These are phyloP conservation scores for Carapus acus DNA, from an alignment of 2,797 vertebrate species.

Conservation along the genomic window DNA sequence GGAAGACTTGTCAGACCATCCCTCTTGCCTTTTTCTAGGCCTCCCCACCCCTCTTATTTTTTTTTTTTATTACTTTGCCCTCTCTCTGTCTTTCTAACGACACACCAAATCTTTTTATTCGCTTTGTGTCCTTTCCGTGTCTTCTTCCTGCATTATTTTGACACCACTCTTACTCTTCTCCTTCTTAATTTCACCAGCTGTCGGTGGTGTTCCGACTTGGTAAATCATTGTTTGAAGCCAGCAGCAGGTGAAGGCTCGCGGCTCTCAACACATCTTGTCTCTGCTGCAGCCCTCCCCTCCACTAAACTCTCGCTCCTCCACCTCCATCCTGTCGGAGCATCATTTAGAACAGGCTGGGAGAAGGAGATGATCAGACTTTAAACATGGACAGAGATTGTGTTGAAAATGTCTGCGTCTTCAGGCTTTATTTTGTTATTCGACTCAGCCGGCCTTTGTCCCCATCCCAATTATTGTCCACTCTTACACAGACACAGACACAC, in stretches of 20 bases:
- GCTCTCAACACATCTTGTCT: neutral
- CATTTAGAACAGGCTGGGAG: too few species aligned
- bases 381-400: too few species aligned
- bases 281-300: neutral
- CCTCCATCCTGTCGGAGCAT: slow-evolving; percentile 2
- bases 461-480: too few species aligned
- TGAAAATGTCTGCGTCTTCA: too few species aligned
- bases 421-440: too few species aligned
- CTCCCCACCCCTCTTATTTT: too few species aligned
- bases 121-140: slow-evolving; percentile 20
- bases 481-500: slow-evolving; percentile 1
- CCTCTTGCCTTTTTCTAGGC: slow-evolving; percentile 16
- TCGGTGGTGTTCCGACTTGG: slow-evolving; percentile 16
- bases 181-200: neutral
- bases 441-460: too few species aligned
- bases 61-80: slow-evolving; percentile 28
- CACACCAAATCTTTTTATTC: slow-evolving; percentile 38
- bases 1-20: slow-evolving; percentile 51
- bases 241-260: slow-evolving; percentile 4
- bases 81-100: slow-evolving; percentile 29
- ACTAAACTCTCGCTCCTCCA: too few species aligned
- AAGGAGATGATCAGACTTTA: too few species aligned
- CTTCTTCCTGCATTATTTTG: slow-evolving; percentile 17
- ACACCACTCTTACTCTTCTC: neutral
- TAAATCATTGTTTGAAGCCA: neutral